Evolutionary conservation across 2,888 invertebrate genomes (phyloP).

Genomic region (Euproctis similis): DNA sequence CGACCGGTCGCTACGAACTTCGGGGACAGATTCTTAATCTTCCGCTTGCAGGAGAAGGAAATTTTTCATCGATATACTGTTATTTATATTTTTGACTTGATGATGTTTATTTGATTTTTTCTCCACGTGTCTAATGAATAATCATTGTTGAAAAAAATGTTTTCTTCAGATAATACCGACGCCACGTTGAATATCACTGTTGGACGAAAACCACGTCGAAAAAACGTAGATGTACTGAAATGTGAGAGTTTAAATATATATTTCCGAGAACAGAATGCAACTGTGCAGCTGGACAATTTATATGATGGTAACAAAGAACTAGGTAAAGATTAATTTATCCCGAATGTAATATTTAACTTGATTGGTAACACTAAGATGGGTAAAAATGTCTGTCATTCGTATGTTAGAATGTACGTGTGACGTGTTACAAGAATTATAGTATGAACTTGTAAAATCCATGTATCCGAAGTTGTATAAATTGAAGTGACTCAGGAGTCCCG

Average conservation of each 20-base stretch:
- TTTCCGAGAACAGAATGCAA: conserved; percentile 79
- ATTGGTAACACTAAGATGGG: too few relatives aligned
- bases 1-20: conserved; percentile 80
- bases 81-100: too few relatives aligned
- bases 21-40: conserved; percentile 83
- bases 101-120: too few relatives aligned
- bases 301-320: conserved; percentile 83
- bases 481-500: too few relatives aligned
- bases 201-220: conserved; percentile 64
- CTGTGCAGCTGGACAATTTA: conserved; percentile 80
- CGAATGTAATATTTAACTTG: too few relatives aligned
- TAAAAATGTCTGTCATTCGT: too few relatives aligned
- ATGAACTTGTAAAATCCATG: too few relatives aligned
- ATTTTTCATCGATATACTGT: conserved; percentile 82
- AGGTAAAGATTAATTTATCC: conserved; percentile 60
- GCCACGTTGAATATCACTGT: conserved; percentile 77
- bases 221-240: conserved; percentile 72
- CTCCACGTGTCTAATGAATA: too few relatives aligned
- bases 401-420: too few relatives aligned
- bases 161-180: conserved; percentile 77
- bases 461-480: too few relatives aligned
- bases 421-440: too few relatives aligned
- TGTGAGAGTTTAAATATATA: conserved; percentile 79
- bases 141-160: too few relatives aligned
- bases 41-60: conserved; percentile 82